These are phyloP conservation scores for Scleropages formosus DNA, from an alignment of 2,797 vertebrate species.

Conservation along the genomic window DNA sequence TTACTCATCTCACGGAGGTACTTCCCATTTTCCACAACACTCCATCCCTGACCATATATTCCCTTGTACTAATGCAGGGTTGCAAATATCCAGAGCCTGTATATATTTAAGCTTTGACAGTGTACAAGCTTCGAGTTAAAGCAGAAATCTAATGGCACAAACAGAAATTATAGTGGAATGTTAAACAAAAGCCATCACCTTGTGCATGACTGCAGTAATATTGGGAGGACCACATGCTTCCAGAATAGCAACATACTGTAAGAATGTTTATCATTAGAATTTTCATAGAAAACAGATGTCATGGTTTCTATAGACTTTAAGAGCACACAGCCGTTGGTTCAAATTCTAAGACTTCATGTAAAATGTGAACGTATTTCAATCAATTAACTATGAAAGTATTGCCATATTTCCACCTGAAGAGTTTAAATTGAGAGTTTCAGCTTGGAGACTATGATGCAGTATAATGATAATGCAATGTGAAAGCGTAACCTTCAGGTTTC, in stretches of 20 bases:
- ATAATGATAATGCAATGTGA: conserved; percentile 14
- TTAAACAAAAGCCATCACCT: no score
- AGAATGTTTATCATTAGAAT: not conserved
- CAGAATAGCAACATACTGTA: not conserved
- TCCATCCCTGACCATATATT: no score
- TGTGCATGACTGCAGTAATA: conserved; percentile 9
- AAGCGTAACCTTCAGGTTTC: not conserved
- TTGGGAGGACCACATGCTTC: conserved; percentile 9
- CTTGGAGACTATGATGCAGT: not conserved
- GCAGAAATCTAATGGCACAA: no score
- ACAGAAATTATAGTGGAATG: no score
- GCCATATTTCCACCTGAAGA: not conserved
- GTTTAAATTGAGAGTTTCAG: not conserved
- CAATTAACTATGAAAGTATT: not conserved
- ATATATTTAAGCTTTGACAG: no score
- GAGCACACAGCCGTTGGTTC: not conserved
- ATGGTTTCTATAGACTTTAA: no score
- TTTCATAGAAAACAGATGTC: not conserved
- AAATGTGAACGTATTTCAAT: not conserved
- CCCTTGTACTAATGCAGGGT: no score
- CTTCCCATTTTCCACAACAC: no score
- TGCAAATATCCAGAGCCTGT: no score
- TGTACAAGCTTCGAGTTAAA: no score
- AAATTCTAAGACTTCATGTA: not conserved
- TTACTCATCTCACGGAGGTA: no score